phyloP scores from a whole-genome alignment of 1,140 invertebrate species.

The Hermetia illucens region DNA sequence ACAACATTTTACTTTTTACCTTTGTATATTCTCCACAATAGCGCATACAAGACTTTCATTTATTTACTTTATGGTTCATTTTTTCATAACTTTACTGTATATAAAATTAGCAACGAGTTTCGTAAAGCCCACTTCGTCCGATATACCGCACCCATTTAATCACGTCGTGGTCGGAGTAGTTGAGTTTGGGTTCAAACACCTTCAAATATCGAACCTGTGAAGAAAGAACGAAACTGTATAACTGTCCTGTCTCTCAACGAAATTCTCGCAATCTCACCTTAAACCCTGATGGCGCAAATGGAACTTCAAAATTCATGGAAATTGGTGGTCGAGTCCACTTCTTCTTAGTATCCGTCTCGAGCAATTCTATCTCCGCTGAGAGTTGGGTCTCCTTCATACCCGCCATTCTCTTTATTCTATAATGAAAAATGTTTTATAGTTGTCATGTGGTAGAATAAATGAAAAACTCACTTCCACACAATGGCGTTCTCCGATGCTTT shows the following conservation, averaged over 20 bases:
- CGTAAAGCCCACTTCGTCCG: constrained; percentile 95
- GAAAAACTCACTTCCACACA: constrained; percentile 86
- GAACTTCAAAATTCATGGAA: constrained; percentile 99
- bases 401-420: constrained; percentile 96
- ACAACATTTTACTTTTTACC: no score
- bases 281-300: constrained; percentile 95
- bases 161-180: constrained; percentile 99
- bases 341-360: constrained; percentile 97
- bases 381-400: constrained; percentile 99
- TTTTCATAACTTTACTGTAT: no score
- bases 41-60: no score
- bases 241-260: neutral
- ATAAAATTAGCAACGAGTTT: constrained; percentile 79
- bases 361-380: constrained; percentile 97
- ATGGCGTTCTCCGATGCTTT: constrained; percentile 99
- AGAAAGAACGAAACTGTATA: constrained; percentile 2
- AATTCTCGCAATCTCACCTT: constrained; percentile 50
- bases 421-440: constrained; percentile 12
- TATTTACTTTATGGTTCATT: no score
- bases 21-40: no score
- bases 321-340: constrained; percentile 99
- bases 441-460: neutral
- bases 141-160: constrained; percentile 99
- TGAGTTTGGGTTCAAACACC: constrained; percentile 98
- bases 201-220: constrained; percentile 92